These are phyloP conservation scores for Plecturocebus donacophilus DNA, from an alignment of 2,113 vertebrate genomes.

Conservation along the genomic window DNA sequence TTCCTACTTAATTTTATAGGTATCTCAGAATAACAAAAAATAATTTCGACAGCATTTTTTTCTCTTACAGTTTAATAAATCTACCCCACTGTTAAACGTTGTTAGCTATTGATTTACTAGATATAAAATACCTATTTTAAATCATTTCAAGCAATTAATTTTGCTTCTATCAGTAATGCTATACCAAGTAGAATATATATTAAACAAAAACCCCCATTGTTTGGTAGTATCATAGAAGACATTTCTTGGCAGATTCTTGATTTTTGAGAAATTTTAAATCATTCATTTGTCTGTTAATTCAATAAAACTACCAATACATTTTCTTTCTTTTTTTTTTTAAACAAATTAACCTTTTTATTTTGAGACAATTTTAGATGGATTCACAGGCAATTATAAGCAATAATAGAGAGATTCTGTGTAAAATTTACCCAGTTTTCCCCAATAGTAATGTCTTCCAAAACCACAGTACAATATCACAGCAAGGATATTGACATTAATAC, in stretches of 20 bases:
- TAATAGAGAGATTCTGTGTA: too few species aligned
- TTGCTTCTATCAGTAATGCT: not conserved
- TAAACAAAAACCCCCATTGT: not conserved
- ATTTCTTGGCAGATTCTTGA: not conserved
- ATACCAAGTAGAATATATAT: not conserved
- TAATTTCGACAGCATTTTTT: not conserved
- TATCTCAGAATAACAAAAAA: not conserved
- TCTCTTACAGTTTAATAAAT: not conserved
- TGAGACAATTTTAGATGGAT: not conserved
- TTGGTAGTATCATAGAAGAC: not conserved
- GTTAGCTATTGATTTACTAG: not conserved
- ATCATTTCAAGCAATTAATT: not conserved
- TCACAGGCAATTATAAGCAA: not conserved
- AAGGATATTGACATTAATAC: not conserved
- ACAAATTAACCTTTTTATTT: not conserved
- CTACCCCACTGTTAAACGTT: not conserved
- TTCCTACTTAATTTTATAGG: not conserved
- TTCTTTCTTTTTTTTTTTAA: not conserved
- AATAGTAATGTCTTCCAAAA: not conserved
- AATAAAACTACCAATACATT: not conserved
- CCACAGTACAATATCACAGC: not conserved
- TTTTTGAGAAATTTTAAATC: not conserved
- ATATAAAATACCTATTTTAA: not conserved
- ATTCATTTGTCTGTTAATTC: not conserved
- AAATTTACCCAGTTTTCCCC: not conserved